phyloP scores from a whole-genome alignment of 2,113 vertebrate species.

The Peromyscus californicus region DNA sequence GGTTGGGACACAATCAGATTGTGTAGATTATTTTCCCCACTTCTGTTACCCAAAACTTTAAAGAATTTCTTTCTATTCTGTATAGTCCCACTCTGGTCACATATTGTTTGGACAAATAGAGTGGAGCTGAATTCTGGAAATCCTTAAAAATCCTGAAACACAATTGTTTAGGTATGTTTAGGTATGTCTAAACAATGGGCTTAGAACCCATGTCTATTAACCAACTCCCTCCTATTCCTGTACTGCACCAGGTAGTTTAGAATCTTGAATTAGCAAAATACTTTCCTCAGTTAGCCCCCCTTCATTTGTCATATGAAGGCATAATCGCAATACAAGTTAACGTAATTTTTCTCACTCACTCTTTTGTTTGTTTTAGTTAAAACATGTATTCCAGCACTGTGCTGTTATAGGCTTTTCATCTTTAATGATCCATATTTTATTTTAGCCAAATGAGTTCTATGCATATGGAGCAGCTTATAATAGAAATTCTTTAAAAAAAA shows the following conservation, averaged over 20 bases:
- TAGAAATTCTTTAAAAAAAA: constrained; percentile 45
- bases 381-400: not conserved
- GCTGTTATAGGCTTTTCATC: not conserved
- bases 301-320: not conserved
- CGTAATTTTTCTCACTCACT: not conserved
- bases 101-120: constrained; percentile 2
- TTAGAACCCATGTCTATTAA: not conserved
- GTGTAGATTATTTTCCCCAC: not conserved
- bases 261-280: not conserved
- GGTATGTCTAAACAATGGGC: too few species aligned
- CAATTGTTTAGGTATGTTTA: not conserved
- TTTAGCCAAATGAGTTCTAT: constrained; percentile 33
- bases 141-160: not conserved
- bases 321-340: constrained; percentile 1
- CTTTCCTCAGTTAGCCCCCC: not conserved
- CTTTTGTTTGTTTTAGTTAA: constrained; percentile 26
- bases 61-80: constrained; percentile 25
- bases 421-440: constrained; percentile 36
- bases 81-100: not conserved
- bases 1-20: not conserved
- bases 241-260: not conserved
- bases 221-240: not conserved
- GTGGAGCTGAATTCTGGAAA: not conserved
- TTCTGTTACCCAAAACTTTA: not conserved
- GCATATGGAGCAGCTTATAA: not conserved